Percentiles rank a stretch among this genome's conserved stretches.
phyloP scores from a whole-genome alignment of 2,888 invertebrate genomes.

The Machimus atricapillus region DNA sequence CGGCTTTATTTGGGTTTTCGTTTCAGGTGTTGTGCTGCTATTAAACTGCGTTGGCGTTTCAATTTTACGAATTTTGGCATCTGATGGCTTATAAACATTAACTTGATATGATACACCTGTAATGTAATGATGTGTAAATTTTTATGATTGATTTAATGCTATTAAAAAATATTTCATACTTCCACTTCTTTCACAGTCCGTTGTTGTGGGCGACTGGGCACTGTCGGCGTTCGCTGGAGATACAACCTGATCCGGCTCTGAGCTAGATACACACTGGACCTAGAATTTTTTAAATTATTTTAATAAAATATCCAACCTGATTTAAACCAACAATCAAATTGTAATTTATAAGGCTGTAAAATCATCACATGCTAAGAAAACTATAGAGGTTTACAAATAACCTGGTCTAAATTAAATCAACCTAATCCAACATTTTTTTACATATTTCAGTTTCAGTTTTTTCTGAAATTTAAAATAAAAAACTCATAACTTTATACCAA shows the following conservation, averaged over 20 bases:
- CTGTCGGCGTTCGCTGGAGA: slow-evolving; percentile 60
- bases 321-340: too few species aligned
- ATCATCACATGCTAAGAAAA: too few species aligned
- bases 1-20: slow-evolving; percentile 52
- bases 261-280: slow-evolving; percentile 89
- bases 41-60: slow-evolving; percentile 54
- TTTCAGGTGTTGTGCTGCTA: slow-evolving; percentile 50
- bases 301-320: background rate
- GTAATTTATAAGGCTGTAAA: background rate
- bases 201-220: slow-evolving; percentile 60
- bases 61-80: slow-evolving; percentile 59
- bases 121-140: slow-evolving; percentile 35
- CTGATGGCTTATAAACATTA: slow-evolving; percentile 59
- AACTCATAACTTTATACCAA: too few species aligned
- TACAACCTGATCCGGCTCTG: slow-evolving; percentile 77
- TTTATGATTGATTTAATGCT: background rate
- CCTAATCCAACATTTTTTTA: too few species aligned
- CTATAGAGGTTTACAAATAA: too few species aligned
- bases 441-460: too few species aligned
- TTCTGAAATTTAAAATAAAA: too few species aligned
- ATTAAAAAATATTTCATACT: slow-evolving; percentile 51
- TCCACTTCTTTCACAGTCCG: slow-evolving; percentile 57
- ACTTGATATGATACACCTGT: slow-evolving; percentile 56
- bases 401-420: too few species aligned
- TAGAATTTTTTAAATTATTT: slow-evolving; percentile 65